Conservation (phyloP, 2,888 invertebrate genomes). For the Watsonalla cultraria region DNA sequence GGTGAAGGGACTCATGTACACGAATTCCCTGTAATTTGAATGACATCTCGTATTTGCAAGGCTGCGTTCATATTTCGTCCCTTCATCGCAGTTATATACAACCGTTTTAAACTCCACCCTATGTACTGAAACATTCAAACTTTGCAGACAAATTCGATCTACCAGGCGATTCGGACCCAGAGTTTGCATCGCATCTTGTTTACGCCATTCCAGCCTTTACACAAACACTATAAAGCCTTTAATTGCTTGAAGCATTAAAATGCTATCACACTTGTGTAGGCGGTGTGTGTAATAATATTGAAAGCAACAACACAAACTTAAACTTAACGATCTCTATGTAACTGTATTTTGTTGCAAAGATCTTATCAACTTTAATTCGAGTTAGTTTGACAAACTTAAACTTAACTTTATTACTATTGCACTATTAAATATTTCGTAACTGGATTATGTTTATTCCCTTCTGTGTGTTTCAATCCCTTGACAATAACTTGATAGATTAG, state of each 20-base stretch:
- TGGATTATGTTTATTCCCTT: too few relatives aligned
- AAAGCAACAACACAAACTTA: constrained; percentile 11
- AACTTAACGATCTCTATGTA: constrained; percentile 1
- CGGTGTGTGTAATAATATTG: constrained; percentile 2
- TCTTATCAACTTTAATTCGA: background rate
- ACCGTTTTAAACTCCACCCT: constrained; percentile 50
- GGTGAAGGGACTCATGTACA: background rate
- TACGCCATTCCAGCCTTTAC: constrained; percentile 33
- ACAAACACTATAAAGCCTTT: constrained; percentile 20
- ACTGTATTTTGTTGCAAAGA: background rate
- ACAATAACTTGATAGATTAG: too few relatives aligned
- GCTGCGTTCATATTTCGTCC: constrained; percentile 37
- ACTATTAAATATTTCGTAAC: too few relatives aligned
- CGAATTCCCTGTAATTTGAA: background rate
- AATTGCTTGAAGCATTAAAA: constrained; percentile 11
- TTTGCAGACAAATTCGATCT: constrained; percentile 78
- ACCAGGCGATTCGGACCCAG: constrained; percentile 51
- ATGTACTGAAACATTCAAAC: constrained; percentile 71
- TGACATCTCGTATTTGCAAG: constrained; percentile 12
- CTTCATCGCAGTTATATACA: constrained; percentile 37
- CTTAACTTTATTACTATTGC: too few relatives aligned
- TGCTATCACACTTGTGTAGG: constrained; percentile 2
- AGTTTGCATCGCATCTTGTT: constrained; percentile 35
- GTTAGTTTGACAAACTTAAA: background rate
- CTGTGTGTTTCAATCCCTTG: too few relatives aligned